Percentiles rank a stretch among this genome's conserved stretches.
phyloP scores from a whole-genome alignment of 2,888 invertebrate species.

The Celastrina argiolus region DNA sequence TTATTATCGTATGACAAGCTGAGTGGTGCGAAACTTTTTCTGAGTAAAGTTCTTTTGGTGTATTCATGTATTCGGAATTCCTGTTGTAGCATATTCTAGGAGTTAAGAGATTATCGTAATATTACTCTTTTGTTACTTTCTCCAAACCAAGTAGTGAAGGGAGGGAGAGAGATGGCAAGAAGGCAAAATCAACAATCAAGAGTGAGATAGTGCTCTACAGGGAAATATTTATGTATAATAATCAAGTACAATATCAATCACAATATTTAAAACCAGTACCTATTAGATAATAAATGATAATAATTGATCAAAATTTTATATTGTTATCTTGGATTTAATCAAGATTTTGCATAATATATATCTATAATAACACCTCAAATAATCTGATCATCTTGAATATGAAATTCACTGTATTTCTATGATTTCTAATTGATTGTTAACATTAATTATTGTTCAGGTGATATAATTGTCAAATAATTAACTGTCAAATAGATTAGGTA shows the following conservation, averaged over 20 bases:
- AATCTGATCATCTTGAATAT: background rate
- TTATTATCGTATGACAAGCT: slow-evolving; percentile 41
- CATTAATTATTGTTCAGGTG: too few relatives aligned
- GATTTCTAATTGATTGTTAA: too few relatives aligned
- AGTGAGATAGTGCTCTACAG: slow-evolving; percentile 60
- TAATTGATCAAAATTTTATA: background rate
- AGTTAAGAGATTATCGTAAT: slow-evolving; percentile 45
- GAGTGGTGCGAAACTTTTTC: slow-evolving; percentile 5
- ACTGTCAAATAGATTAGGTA: too few relatives aligned
- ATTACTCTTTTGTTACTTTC: slow-evolving; percentile 77
- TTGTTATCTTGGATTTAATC: background rate
- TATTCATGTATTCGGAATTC: background rate
- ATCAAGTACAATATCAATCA: slow-evolving; percentile 38
- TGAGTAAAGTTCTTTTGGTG: background rate
- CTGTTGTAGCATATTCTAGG: background rate
- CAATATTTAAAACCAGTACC: too few relatives aligned
- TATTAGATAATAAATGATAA: background rate
- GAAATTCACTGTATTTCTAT: too few relatives aligned
- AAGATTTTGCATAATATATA: too few relatives aligned
- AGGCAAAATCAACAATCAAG: slow-evolving; percentile 37
- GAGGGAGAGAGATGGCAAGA: slow-evolving; percentile 58
- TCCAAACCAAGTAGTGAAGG: slow-evolving; percentile 73
- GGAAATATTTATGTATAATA: slow-evolving; percentile 42
- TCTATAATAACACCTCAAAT: background rate
- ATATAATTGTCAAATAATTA: too few relatives aligned